phyloP scores from a whole-genome alignment of 2,888 invertebrate species.

The Phaonia tiefii region DNA sequence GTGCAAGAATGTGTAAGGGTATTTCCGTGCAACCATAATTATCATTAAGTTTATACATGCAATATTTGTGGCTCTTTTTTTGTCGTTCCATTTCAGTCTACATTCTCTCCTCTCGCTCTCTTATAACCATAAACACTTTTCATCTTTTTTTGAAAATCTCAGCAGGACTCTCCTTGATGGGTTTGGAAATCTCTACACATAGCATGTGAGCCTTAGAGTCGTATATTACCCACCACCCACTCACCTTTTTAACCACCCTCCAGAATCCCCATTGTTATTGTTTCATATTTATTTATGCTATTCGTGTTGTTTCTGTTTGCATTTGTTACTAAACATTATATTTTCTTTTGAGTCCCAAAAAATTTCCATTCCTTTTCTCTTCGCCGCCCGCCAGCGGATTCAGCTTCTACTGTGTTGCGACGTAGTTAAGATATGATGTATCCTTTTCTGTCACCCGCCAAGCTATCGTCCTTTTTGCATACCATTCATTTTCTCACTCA shows the following conservation, averaged over 20 bases:
- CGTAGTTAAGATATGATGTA: conserved; percentile 10
- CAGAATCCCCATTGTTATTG: conserved; percentile 34
- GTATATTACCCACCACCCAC: neutral
- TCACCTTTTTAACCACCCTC: conserved; percentile 33
- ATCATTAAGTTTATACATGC: too few species aligned
- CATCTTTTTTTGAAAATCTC: conserved; percentile 21
- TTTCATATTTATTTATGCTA: conserved; percentile 31
- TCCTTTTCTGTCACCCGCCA: neutral
- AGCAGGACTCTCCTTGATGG: neutral
- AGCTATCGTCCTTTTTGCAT: neutral
- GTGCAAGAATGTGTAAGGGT: conserved; percentile 15
- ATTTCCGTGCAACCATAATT: too few species aligned
- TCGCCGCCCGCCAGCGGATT: too few species aligned
- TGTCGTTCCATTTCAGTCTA: too few species aligned
- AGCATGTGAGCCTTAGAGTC: neutral
- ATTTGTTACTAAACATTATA: conserved; percentile 46
- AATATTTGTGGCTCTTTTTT: neutral
- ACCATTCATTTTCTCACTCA: neutral
- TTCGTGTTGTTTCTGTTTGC: neutral
- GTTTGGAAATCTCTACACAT: conserved; percentile 22
- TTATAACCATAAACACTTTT: too few species aligned
- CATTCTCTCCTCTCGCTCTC: too few species aligned
- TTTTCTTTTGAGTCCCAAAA: conserved; percentile 44
- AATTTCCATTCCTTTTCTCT: conserved; percentile 9
- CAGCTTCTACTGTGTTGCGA: neutral